These are phyloP conservation scores for Antitype chi DNA, from an alignment of 2,888 invertebrate genomes.

Conservation along the genomic window DNA sequence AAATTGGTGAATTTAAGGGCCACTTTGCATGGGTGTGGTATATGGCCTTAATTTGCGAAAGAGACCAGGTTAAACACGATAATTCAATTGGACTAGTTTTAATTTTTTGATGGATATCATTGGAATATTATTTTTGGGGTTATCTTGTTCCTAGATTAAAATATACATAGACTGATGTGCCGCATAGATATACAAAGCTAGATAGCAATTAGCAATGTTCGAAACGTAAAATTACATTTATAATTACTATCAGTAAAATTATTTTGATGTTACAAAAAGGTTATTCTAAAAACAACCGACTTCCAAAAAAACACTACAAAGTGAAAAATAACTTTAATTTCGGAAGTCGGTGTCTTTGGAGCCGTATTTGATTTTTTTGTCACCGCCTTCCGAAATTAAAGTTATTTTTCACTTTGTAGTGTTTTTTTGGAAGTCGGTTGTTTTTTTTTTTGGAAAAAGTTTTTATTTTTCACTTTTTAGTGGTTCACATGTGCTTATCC, in stretches of 20 bases:
- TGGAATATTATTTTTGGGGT: background rate
- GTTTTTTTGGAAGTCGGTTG: too few species aligned
- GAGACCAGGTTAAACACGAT: conserved; percentile 21
- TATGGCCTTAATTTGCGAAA: conserved; percentile 35
- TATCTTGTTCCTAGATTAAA: conserved; percentile 13
- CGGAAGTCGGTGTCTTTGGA: too few species aligned
- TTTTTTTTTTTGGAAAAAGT: too few species aligned
- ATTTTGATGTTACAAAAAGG: conserved; percentile 3
- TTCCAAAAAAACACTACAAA: too few species aligned
- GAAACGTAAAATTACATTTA: background rate
- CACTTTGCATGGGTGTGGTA: conserved; percentile 24
- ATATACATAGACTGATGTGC: background rate
- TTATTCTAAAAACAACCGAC: too few species aligned
- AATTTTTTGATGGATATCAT: background rate
- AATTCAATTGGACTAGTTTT: conserved; percentile 9
- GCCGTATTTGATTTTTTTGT: too few species aligned
- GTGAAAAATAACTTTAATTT: too few species aligned
- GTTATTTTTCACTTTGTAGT: too few species aligned
- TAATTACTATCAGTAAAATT: background rate
- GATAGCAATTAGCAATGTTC: background rate
- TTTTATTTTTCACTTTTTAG: too few species aligned
- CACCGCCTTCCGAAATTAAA: too few species aligned
- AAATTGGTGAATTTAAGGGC: conserved; percentile 33
- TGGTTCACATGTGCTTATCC: too few species aligned
- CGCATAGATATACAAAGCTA: background rate